A percentile compares a stretch with the other conserved stretches of the same genome.
phyloP scores from a whole-genome alignment of 1,140 invertebrate species.

The Parasteatoda tepidariorum region DNA sequence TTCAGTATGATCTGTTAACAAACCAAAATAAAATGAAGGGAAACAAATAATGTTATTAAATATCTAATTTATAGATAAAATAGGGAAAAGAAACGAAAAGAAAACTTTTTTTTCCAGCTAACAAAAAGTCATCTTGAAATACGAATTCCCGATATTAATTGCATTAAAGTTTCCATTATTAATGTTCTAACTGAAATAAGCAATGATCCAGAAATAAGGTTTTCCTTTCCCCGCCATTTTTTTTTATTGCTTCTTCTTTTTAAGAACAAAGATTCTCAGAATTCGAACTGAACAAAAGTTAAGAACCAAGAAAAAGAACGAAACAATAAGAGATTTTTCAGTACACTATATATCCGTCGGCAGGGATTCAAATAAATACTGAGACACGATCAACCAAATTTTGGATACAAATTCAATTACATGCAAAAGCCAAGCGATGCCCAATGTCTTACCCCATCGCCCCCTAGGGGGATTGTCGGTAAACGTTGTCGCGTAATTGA shows the following conservation, averaged over 20 bases:
- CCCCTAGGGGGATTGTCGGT: constrained; percentile 36
- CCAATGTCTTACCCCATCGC: constrained; percentile 39
- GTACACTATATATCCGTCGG: constrained; percentile 51
- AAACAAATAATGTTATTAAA: constrained; percentile 61
- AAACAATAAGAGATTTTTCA: constrained; percentile 53
- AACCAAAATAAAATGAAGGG: constrained; percentile 42
- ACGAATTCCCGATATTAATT: constrained; percentile 52
- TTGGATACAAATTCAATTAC: constrained; percentile 61
- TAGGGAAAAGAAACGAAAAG: constrained; percentile 15
- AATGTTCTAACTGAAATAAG: constrained; percentile 54
- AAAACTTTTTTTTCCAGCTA: background rate
- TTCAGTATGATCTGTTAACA: constrained; percentile 39
- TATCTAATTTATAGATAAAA: constrained; percentile 61
- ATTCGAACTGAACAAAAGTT: constrained; percentile 22
- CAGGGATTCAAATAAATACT: constrained; percentile 59
- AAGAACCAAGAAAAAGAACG: constrained; percentile 7
- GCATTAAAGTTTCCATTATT: constrained; percentile 60
- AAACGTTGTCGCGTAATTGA: constrained; percentile 59
- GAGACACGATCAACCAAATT: constrained; percentile 54
- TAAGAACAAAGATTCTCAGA: constrained; percentile 38
- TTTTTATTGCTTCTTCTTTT: constrained; percentile 9
- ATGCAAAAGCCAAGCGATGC: constrained; percentile 34
- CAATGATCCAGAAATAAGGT: constrained; percentile 53
- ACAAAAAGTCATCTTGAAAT: constrained; percentile 9
- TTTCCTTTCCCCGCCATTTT: background rate